These are phyloP conservation scores for Dicaeum eximium DNA, from an alignment of 2,113 vertebrate species.

Conservation along the genomic window DNA sequence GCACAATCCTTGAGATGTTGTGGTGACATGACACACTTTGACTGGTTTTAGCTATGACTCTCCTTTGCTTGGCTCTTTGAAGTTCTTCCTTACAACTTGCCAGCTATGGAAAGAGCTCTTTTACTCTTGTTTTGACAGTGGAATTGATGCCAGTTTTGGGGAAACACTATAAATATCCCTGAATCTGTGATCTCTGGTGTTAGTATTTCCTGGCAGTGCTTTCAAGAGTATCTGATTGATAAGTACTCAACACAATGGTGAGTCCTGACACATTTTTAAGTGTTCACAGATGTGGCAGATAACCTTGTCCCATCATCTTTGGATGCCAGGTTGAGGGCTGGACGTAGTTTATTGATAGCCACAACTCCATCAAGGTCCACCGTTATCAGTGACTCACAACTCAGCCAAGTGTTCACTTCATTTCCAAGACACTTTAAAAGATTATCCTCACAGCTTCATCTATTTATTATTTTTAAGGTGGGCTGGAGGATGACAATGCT, in stretches of 20 bases:
- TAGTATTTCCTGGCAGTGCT: neutral
- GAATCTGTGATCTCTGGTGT: neutral
- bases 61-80: neutral
- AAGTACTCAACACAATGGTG: neutral
- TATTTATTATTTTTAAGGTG: neutral
- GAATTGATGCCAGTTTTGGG: neutral
- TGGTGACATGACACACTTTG: neutral
- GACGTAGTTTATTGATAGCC: neutral
- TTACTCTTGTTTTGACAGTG: slow-evolving; percentile 5
- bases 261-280: neutral
- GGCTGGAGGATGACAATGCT: neutral
- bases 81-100: neutral
- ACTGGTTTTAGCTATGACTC: neutral
- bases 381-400: neutral
- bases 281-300: neutral
- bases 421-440: neutral
- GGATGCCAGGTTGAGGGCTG: neutral
- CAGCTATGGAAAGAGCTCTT: neutral
- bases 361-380: neutral
- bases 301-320: neutral
- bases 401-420: neutral
- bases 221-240: neutral
- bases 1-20: neutral
- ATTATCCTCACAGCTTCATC: neutral
- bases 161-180: neutral